Conservation (phyloP, 2,113 vertebrate genomes). For the Mormyrus lacerda region DNA sequence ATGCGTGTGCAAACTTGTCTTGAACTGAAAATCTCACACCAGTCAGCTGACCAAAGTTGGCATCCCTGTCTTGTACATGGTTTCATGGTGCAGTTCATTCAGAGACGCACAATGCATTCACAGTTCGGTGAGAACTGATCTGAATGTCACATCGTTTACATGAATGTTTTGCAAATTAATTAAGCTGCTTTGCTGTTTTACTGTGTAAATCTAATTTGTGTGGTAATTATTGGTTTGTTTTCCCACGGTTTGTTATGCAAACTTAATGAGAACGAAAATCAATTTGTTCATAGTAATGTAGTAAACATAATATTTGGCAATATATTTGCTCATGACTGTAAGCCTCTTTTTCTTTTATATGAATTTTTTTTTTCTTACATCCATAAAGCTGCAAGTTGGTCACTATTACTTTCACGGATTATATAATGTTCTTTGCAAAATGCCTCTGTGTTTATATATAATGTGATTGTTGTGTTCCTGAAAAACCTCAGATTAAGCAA, state of each 20-base stretch:
- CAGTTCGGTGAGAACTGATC: background rate
- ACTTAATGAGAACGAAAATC: background rate
- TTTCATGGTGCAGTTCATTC: background rate
- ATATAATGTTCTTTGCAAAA: background rate
- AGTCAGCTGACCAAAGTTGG: too few relatives aligned
- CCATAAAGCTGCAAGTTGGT: background rate
- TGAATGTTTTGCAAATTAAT: background rate
- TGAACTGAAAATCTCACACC: too few relatives aligned
- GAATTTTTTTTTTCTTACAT: background rate
- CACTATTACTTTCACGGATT: background rate
- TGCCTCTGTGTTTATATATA: background rate
- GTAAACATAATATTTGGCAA: background rate
- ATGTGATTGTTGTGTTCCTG: background rate
- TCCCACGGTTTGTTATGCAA: background rate
- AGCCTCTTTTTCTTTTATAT: background rate
- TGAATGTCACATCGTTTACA: background rate
- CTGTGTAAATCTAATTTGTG: background rate
- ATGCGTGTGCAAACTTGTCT: too few relatives aligned
- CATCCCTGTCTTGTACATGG: background rate
- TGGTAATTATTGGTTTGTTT: background rate
- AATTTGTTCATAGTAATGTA: background rate
- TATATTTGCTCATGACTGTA: background rate
- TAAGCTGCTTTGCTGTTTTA: background rate
- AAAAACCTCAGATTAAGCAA: background rate
- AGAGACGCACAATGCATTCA: background rate